A percentile compares a stretch with the other conserved stretches of the same genome.
Evolutionary conservation across 2,888 invertebrate species (phyloP).

Genomic region (Diarsia rubi): DNA sequence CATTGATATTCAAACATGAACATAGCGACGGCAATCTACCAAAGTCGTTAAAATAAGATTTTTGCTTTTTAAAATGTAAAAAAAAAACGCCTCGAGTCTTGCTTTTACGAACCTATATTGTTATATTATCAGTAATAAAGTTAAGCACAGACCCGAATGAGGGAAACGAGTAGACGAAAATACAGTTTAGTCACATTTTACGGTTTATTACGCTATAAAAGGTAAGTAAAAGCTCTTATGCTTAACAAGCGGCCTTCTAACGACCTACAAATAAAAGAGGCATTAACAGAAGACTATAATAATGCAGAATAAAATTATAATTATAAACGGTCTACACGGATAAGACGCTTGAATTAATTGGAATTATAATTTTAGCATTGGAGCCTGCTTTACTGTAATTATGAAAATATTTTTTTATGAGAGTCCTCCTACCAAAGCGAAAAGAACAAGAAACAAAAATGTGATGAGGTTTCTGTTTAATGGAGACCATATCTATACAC

Average conservation of each 20-base stretch:
- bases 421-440: too few relatives aligned
- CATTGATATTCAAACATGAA: not conserved
- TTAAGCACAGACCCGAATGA: conserved; percentile 29
- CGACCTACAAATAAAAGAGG: conserved; percentile 43
- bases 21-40: not conserved
- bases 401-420: not conserved
- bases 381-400: not conserved
- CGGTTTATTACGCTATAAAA: conserved; percentile 62
- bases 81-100: conserved; percentile 2
- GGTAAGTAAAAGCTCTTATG: conserved; percentile 55
- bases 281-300: conserved; percentile 36
- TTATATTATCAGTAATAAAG: conserved; percentile 39
- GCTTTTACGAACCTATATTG: conserved; percentile 22
- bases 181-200: conserved; percentile 52
- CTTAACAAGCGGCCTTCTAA: conserved; percentile 58
- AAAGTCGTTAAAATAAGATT: not conserved
- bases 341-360: conserved; percentile 18
- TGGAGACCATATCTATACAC: not conserved
- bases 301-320: conserved; percentile 11
- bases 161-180: conserved; percentile 48
- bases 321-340: not conserved
- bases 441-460: not conserved
- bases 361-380: conserved; percentile 1
- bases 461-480: not conserved
- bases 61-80: not conserved